Base-by-base conservation (phyloP, 2,888 invertebrate genomes). In the Acleris literana region DNA sequence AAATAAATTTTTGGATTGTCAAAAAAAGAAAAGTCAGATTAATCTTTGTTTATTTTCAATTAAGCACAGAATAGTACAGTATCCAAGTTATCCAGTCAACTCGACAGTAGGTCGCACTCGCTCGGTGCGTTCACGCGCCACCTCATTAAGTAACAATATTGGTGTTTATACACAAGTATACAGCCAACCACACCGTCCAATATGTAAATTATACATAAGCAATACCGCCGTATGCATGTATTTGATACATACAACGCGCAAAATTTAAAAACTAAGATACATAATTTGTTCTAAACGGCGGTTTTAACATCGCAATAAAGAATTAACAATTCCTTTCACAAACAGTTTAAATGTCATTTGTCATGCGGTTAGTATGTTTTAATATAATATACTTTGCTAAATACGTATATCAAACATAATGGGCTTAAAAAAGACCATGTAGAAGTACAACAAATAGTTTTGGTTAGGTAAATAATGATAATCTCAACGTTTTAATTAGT, bases 61-160 rank as follows among this genome's bases (percentile, higher is more conserved):
- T 91, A 92, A 92, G 92, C 92, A 92, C 90, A 92, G 89, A 92
- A 87, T 90, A 92, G 88, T 91, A 92, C 89, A 91, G 84, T 90
- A 87, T 84, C 83, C 87, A 86, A 84, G 81, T 85, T 84, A 82
- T 82, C 89, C 88, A 89, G 89, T 88, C 86, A 85, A 81, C 81
- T 81, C 76, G 87, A 87, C 88, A 84, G 74, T 46, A 77, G 71
- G 75, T 76, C 74, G 77, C 85, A 78, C 84, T 82, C 84, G 81
- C 86, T 83, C 80, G 81, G 84, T 80, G 83, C 76, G 71, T 75
- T 77, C 80, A 80, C 79, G 77, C 76, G 71, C 64, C 55, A 11
- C 29, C 69, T 76, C 73, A 70, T 76, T 79, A 80, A 79, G 77
- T 77, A 82, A 76, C 76, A 64, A 64, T 70, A 74, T 77, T 77